These are phyloP conservation scores for Aepyceros melampus DNA, from an alignment of 2,113 vertebrate genomes.

Conservation along the genomic window DNA sequence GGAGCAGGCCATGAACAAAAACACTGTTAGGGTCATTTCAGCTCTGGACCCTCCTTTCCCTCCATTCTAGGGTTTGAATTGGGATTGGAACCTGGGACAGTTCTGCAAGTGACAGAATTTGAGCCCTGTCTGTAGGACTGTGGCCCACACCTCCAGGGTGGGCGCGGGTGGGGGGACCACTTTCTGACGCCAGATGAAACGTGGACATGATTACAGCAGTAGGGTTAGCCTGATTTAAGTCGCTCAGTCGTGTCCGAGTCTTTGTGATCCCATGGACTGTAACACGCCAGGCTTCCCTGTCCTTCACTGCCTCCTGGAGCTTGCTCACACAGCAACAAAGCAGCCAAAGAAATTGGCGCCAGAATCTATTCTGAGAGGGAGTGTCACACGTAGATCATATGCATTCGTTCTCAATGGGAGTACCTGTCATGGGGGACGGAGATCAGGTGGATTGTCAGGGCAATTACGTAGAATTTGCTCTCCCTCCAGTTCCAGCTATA, in stretches of 20 bases:
- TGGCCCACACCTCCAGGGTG: background rate
- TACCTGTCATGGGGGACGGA: background rate
- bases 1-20: accelerated
- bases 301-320: background rate
- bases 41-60: background rate
- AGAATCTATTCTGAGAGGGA: background rate
- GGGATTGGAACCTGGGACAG: background rate
- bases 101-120: background rate
- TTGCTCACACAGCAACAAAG: background rate
- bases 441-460: background rate
- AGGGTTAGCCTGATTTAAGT: background rate
- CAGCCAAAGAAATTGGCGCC: background rate
- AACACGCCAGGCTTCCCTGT: background rate
- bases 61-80: accelerated
- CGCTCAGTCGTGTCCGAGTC: background rate
- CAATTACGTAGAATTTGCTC: accelerated
- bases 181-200: background rate
- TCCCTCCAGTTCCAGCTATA: background rate
- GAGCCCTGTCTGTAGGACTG: accelerated
- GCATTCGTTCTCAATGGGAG: background rate
- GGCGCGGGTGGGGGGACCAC: background rate
- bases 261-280: background rate
- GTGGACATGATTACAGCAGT: accelerated
- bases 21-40: background rate
- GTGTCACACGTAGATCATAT: accelerated